Evolutionary conservation across 2,888 invertebrate species (phyloP).

Genomic region (Pseudococcus jackbeardsleyi): DNA sequence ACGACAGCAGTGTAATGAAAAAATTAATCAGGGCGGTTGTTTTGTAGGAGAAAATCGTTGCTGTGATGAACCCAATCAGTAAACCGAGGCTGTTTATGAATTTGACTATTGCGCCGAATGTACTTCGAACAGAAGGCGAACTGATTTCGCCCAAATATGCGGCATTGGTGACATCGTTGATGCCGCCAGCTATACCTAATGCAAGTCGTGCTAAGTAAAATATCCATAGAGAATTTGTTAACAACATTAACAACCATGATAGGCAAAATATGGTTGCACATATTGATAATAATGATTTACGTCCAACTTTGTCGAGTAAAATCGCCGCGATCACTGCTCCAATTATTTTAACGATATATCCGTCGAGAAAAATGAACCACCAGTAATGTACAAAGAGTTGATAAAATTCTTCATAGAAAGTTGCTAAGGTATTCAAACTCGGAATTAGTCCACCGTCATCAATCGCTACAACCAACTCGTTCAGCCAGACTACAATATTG

Average conservation of each 20-base stretch:
- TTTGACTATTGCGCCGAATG: neutral
- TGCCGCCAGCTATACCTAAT: neutral
- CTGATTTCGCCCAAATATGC: conserved; percentile 14
- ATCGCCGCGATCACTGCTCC: neutral
- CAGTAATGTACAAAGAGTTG: too few species aligned
- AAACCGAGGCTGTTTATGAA: neutral
- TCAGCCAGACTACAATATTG: too few species aligned
- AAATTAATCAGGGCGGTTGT: neutral
- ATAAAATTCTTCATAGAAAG: too few species aligned
- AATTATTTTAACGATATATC: neutral
- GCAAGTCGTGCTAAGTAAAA: neutral
- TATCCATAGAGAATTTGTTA: neutral
- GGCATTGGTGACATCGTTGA: neutral
- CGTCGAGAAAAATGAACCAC: neutral
- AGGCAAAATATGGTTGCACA: neutral
- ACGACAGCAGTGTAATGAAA: neutral
- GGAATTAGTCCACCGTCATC: too few species aligned
- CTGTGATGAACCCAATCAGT: neutral
- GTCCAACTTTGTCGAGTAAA: neutral
- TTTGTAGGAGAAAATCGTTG: neutral
- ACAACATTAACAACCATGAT: neutral
- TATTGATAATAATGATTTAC: neutral
- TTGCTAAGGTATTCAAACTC: too few species aligned
- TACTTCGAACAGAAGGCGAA: neutral
- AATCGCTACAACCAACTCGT: too few species aligned